Evolutionary conservation across 2,888 invertebrate genomes (phyloP).

Genomic region (Zygaena filipendulae): DNA sequence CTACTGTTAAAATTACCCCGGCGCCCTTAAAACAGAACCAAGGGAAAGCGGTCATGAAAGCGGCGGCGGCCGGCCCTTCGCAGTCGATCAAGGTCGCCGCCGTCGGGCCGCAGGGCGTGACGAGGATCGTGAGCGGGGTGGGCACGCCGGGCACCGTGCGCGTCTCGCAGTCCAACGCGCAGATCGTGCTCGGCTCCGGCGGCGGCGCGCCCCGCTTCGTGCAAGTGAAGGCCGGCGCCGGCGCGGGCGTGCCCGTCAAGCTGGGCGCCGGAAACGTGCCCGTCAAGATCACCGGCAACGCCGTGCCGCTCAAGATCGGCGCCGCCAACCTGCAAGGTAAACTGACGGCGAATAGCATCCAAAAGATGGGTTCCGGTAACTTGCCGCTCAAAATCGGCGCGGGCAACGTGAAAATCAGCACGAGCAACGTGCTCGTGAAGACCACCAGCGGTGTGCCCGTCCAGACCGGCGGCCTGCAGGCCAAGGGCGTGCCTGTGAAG

Average conservation of each 20-base stretch:
- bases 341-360: slow-evolving; percentile 37
- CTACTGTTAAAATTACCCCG: slow-evolving; percentile 47
- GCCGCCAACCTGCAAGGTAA: slow-evolving; percentile 51
- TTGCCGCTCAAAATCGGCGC: slow-evolving; percentile 52
- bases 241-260: slow-evolving; percentile 43
- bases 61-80: slow-evolving; percentile 40
- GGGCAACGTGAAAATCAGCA: slow-evolving; percentile 56
- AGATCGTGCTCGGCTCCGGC: slow-evolving; percentile 42
- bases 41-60: slow-evolving; percentile 37
- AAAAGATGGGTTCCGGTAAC: slow-evolving; percentile 38
- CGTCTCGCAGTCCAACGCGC: slow-evolving; percentile 45
- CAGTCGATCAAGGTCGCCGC: slow-evolving; percentile 56
- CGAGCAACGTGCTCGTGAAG: slow-evolving; percentile 56
- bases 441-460: slow-evolving; percentile 48
- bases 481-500: slow-evolving; percentile 49
- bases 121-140: slow-evolving; percentile 52
- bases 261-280: slow-evolving; percentile 44
- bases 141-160: slow-evolving; percentile 42
- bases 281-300: slow-evolving; percentile 44
- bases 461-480: slow-evolving; percentile 40
- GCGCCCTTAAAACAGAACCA: slow-evolving; percentile 43
- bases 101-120: slow-evolving; percentile 51
- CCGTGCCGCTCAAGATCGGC: slow-evolving; percentile 52
- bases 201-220: slow-evolving; percentile 46
- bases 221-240: slow-evolving; percentile 50